A percentile compares a stretch with the other conserved stretches of the same genome.
Evolutionary conservation across 1,140 invertebrate species (phyloP).

Genomic region (Drosophila rhopaloa): DNA sequence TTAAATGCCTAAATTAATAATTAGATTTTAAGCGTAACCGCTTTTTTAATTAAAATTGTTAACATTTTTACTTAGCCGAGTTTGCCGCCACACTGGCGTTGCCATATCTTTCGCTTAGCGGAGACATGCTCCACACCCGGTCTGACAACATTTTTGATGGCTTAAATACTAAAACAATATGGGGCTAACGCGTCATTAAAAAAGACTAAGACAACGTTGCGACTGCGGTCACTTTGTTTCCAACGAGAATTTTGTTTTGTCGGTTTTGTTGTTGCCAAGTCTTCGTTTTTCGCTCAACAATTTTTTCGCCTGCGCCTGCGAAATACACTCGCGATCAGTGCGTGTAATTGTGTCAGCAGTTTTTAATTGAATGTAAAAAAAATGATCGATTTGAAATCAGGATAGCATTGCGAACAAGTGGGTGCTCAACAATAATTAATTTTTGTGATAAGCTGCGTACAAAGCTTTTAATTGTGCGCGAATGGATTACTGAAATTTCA

Average conservation of each 20-base stretch:
- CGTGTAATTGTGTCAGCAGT: slow-evolving; percentile 5
- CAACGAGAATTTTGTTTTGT: slow-evolving; percentile 22
- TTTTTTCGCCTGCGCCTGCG: slow-evolving; percentile 14
- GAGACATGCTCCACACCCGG: neutral
- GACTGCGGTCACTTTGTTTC: neutral
- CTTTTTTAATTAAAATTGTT: too few species aligned
- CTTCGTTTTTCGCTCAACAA: slow-evolving; percentile 26
- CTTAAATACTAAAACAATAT: neutral
- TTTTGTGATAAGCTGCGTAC: slow-evolving; percentile 66
- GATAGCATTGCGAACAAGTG: slow-evolving; percentile 10
- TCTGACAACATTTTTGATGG: neutral
- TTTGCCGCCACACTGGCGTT: too few species aligned
- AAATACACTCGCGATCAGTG: slow-evolving; percentile 18
- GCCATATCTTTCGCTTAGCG: neutral
- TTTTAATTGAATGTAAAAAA: neutral
- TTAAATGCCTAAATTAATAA: too few species aligned
- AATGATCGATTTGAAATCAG: neutral
- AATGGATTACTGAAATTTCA: slow-evolving; percentile 36
- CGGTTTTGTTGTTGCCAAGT: slow-evolving; percentile 27
- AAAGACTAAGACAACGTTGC: slow-evolving; percentile 1
- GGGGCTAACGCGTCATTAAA: neutral
- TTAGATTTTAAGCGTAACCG: too few species aligned
- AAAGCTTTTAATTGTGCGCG: slow-evolving; percentile 65
- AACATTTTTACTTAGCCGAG: too few species aligned
- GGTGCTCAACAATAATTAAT: slow-evolving; percentile 24